A percentile compares a stretch with the other conserved stretches of the same genome.
Evolutionary conservation across 1,140 invertebrate species (phyloP).

Genomic region (Dryas iulia): DNA sequence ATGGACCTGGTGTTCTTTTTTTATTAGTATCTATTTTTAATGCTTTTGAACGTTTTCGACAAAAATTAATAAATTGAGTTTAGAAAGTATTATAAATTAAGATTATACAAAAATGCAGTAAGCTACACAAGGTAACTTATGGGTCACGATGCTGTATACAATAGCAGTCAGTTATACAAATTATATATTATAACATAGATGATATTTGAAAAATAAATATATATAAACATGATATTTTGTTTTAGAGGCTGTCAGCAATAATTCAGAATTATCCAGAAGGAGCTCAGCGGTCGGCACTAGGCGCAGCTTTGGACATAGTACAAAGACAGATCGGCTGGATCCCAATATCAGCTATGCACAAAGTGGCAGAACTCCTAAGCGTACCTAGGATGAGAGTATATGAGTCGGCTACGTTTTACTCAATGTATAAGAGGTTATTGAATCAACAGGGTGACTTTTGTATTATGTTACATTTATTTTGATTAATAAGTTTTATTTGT

Average conservation of each 20-base stretch:
- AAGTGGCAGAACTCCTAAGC: slow-evolving; percentile 92
- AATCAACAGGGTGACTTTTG: neutral
- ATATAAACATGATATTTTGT: neutral
- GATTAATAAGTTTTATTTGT: neutral
- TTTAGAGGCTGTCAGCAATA: slow-evolving; percentile 55
- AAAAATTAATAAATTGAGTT: no score
- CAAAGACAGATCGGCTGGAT: slow-evolving; percentile 79
- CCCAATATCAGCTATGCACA: slow-evolving; percentile 98
- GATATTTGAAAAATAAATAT: no score
- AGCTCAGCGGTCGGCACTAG: slow-evolving; percentile 50
- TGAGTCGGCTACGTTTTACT: slow-evolving; percentile 99
- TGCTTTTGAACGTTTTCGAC: no score
- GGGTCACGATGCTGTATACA: no score
- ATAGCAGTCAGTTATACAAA: no score
- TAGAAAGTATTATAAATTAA: no score
- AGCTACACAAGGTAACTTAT: no score
- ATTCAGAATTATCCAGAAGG: slow-evolving; percentile 66
- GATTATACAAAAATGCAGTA: no score
- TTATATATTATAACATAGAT: no score
- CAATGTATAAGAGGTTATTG: slow-evolving; percentile 94
- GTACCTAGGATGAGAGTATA: slow-evolving; percentile 98
- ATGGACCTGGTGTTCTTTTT: no score
- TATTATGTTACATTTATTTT: neutral
- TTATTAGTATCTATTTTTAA: no score
- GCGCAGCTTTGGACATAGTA: slow-evolving; percentile 57